Evolutionary conservation across 2,113 vertebrate genomes (phyloP).

Genomic region (Coturnix japonica): DNA sequence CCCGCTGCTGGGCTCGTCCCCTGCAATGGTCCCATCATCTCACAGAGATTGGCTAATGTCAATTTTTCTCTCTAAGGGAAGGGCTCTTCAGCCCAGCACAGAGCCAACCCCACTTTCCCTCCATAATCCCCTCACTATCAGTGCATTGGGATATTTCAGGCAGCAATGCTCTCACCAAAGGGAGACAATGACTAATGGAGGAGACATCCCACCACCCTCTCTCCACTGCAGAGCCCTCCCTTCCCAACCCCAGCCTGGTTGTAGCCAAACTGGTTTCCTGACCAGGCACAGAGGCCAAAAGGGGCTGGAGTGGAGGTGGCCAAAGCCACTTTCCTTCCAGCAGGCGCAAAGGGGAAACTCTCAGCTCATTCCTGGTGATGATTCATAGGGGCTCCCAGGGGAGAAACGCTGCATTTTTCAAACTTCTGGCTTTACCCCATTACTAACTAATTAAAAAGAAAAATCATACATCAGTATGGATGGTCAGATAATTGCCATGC

Average conservation of each 20-base stretch:
- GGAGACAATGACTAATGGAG: background rate
- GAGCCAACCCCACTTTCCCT: background rate
- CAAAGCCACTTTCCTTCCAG: conserved; percentile 10
- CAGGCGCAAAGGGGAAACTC: background rate
- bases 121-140: background rate
- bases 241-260: background rate
- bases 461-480: background rate
- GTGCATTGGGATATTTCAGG: background rate
- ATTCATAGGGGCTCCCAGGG: background rate
- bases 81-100: background rate
- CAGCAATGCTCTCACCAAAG: background rate
- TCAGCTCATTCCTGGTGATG: background rate
- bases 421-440: background rate
- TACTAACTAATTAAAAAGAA: background rate
- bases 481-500: background rate
- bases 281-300: background rate
- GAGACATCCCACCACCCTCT: background rate
- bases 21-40: background rate
- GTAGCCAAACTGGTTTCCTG: conserved; percentile 53
- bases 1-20: background rate
- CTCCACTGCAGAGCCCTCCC: background rate
- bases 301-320: background rate
- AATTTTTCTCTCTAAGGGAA: background rate
- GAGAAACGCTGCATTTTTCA: background rate
- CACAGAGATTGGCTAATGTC: background rate